A percentile compares a stretch with the other conserved stretches of the same genome.
These are phyloP conservation scores for Orthosia incerta DNA, from an alignment of 2,888 invertebrate species.

Conservation along the genomic window DNA sequence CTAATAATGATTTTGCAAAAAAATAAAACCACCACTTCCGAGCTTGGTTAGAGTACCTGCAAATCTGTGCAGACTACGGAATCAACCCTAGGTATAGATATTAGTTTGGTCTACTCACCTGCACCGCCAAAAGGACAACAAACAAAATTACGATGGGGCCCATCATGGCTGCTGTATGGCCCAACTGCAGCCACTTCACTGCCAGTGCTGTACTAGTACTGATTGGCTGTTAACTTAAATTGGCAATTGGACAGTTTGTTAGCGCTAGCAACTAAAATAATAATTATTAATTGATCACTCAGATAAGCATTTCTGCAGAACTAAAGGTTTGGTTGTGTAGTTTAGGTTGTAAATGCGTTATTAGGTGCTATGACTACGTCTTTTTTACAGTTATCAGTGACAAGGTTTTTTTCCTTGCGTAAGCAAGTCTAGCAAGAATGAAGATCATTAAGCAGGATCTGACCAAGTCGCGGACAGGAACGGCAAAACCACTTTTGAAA, in stretches of 20 bases:
- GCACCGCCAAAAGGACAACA: conserved; percentile 26
- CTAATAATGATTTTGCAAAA: too few species aligned
- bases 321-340: too few species aligned
- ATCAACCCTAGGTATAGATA: not conserved
- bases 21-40: too few species aligned
- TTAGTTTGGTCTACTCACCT: conserved; percentile 36
- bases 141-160: conserved; percentile 21
- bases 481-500: too few species aligned
- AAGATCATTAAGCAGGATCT: too few species aligned
- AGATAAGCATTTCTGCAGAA: conserved; percentile 9
- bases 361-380: too few species aligned
- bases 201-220: conserved; percentile 1
- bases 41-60: too few species aligned
- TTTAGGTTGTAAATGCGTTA: too few species aligned
- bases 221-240: conserved; percentile 40
- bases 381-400: too few species aligned
- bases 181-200: conserved; percentile 28
- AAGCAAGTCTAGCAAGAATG: too few species aligned
- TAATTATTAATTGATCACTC: not conserved
- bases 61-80: not conserved
- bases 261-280: conserved; percentile 12
- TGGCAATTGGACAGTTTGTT: conserved; percentile 41
- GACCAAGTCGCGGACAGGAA: too few species aligned
- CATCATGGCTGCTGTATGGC: conserved; percentile 19
- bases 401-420: too few species aligned